phyloP scores from a whole-genome alignment of 2,113 vertebrate species.

The Rattus rattus region DNA sequence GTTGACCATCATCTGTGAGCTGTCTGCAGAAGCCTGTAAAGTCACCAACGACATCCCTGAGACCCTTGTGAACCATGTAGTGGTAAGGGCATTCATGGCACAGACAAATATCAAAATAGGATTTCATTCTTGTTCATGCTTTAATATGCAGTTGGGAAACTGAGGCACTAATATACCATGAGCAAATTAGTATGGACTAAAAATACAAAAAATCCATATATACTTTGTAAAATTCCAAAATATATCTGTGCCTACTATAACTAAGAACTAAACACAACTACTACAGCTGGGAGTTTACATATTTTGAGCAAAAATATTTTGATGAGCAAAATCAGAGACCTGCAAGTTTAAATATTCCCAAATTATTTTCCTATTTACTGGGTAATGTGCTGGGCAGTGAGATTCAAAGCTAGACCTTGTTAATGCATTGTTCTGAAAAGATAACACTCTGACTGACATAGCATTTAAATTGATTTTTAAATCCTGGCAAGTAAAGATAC shows the following conservation, averaged over 20 bases:
- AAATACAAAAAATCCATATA: not conserved
- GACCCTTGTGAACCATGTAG: constrained; percentile 86
- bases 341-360: constrained; percentile 33
- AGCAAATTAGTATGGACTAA: not conserved
- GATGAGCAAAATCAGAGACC: not conserved
- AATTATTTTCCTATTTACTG: constrained; percentile 42
- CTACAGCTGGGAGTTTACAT: not conserved
- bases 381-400: not conserved
- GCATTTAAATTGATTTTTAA: not conserved
- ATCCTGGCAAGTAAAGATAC: not conserved
- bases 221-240: constrained; percentile 29
- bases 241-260: not conserved
- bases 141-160: constrained; percentile 20
- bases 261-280: not conserved
- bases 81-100: constrained; percentile 86
- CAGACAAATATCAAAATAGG: constrained; percentile 84
- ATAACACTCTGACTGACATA: not conserved
- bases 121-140: constrained; percentile 40
- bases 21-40: constrained; percentile 90
- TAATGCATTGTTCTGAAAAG: not conserved
- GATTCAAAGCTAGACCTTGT: constrained; percentile 3
- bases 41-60: constrained; percentile 87
- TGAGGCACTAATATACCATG: not conserved
- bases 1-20: constrained; percentile 88
- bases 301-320: not conserved